Percentiles rank a stretch among this genome's conserved stretches.
phyloP scores from a whole-genome alignment of 2,113 vertebrate species.

The Oryzias melastigma region DNA sequence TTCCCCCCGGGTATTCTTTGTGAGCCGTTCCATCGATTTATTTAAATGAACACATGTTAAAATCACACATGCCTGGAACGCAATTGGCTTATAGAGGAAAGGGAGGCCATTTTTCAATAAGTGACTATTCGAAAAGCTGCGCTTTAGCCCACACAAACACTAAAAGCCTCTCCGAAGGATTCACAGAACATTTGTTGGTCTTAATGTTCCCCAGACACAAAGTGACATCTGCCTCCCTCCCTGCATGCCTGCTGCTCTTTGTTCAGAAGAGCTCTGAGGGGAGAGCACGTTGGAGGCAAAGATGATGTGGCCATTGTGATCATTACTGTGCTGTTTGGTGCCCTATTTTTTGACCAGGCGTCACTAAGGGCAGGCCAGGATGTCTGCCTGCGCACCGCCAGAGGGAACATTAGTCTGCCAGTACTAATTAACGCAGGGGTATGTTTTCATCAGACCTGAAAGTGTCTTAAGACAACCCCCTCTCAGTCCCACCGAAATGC shows the following conservation, averaged over 20 bases:
- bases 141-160: conserved; percentile 22
- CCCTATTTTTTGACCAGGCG: conserved; percentile 76
- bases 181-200: conserved; percentile 68
- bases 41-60: conserved; percentile 7
- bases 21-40: neutral
- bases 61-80: neutral
- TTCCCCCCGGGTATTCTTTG: neutral
- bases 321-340: conserved; percentile 66
- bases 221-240: conserved; percentile 74
- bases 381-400: conserved; percentile 65
- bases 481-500: conserved; percentile 36
- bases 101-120: conserved; percentile 14
- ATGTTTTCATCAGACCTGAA: conserved; percentile 54
- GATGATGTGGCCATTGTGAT: conserved; percentile 77
- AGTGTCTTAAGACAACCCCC: conserved; percentile 59
- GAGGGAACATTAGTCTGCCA: conserved; percentile 71
- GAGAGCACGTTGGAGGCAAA: conserved; percentile 64
- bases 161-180: conserved; percentile 40
- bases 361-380: conserved; percentile 64
- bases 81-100: neutral
- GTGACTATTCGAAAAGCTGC: conserved; percentile 26
- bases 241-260: conserved; percentile 73
- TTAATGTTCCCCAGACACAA: conserved; percentile 74
- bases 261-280: conserved; percentile 64
- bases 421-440: conserved; percentile 67